Percentiles rank a stretch among this genome's conserved stretches.
phyloP scores from a whole-genome alignment of 2,888 invertebrate genomes.

The Sycophila texana region DNA sequence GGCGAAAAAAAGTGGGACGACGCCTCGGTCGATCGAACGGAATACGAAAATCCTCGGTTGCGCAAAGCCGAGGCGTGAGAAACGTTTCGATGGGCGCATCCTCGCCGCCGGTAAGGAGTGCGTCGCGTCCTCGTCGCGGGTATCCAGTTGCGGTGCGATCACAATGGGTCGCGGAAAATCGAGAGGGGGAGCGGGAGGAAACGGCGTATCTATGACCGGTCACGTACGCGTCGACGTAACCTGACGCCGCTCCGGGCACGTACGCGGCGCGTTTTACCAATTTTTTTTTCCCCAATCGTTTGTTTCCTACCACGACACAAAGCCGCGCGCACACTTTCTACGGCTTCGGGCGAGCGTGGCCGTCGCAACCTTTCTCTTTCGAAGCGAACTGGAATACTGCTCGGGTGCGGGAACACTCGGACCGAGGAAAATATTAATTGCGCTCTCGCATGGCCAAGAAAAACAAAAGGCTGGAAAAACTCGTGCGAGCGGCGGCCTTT shows the following conservation, averaged over 20 bases:
- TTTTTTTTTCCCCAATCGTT: slow-evolving; percentile 35
- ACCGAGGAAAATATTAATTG: slow-evolving; percentile 17
- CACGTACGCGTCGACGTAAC: slow-evolving; percentile 55
- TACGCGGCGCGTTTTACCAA: slow-evolving; percentile 46
- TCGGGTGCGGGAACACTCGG: too few species aligned
- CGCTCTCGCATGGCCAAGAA: slow-evolving; percentile 6
- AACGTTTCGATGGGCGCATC: background rate
- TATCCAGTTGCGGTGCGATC: slow-evolving; percentile 57
- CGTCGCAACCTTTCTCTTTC: slow-evolving; percentile 18
- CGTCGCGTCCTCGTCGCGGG: slow-evolving; percentile 24
- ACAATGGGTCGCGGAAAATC: slow-evolving; percentile 38
- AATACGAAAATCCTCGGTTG: too few species aligned
- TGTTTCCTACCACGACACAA: slow-evolving; percentile 10
- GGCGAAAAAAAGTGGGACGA: too few species aligned
- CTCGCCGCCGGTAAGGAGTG: too few species aligned
- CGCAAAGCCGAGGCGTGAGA: too few species aligned
- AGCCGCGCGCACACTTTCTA: slow-evolving; percentile 36
- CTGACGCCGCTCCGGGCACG: slow-evolving; percentile 37
- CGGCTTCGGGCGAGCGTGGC: background rate
- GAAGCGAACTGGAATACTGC: background rate
- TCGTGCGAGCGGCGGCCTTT: background rate
- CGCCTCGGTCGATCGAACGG: too few species aligned
- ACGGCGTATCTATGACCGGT: slow-evolving; percentile 36
- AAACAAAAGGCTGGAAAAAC: slow-evolving; percentile 10
- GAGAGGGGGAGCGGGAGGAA: slow-evolving; percentile 32